Conservation (phyloP, 1,140 invertebrate species). For the Drosophila melanica region DNA sequence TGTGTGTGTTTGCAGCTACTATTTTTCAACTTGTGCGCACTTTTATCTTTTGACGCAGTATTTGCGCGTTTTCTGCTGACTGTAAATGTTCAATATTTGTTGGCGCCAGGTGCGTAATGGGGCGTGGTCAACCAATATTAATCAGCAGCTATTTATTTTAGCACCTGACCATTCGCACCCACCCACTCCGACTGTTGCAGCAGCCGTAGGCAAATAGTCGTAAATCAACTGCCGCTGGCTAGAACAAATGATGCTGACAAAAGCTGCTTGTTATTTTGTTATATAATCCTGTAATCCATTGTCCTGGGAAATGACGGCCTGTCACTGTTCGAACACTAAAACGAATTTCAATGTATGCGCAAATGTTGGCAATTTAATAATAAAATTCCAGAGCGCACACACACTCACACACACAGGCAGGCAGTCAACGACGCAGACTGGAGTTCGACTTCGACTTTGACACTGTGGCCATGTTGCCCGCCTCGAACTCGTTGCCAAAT, state of each 20-base stretch:
- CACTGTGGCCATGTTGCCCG: conserved; percentile 1
- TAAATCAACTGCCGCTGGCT: conserved; percentile 49
- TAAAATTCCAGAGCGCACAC: conserved; percentile 41
- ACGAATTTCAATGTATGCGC: conserved; percentile 34
- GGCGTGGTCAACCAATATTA: conserved; percentile 44
- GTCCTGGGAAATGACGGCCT: conserved; percentile 18
- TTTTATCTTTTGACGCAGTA: conserved; percentile 54
- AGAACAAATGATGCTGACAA: conserved; percentile 66
- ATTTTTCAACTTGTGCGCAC: conserved; percentile 60
- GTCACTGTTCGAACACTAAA: conserved; percentile 11
- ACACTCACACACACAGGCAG: conserved; percentile 13
- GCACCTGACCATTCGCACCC: not conserved
- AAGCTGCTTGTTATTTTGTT: conserved; percentile 60
- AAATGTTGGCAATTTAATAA: conserved; percentile 54
- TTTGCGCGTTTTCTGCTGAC: conserved; percentile 42
- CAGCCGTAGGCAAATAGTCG: conserved; percentile 39
- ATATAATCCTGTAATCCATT: conserved; percentile 44
- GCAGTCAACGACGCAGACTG: conserved; percentile 16
- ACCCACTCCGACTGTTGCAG: not conserved
- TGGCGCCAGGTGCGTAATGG: conserved; percentile 53
- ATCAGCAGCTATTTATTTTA: conserved; percentile 45
- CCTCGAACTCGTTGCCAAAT: conserved; percentile 23
- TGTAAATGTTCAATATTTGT: conserved; percentile 61
- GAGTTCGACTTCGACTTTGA: conserved; percentile 37
- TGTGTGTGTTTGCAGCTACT: conserved; percentile 30